Percentiles rank a stretch among this genome's conserved stretches.
phyloP scores from a whole-genome alignment of 1,140 invertebrate species.

The Bombus consobrinus region DNA sequence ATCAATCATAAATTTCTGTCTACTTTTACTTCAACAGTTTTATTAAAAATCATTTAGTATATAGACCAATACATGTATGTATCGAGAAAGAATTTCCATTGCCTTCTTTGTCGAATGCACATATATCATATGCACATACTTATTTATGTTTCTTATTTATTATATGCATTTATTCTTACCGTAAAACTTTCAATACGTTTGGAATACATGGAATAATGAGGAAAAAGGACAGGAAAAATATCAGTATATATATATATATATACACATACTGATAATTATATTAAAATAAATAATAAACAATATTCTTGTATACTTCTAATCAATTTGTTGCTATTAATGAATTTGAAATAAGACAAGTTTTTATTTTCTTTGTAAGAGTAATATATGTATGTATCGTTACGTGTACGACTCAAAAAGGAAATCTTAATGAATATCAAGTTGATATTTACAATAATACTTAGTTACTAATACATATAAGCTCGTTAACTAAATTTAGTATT shows the following conservation, averaged over 20 bases:
- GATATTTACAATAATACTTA: background rate
- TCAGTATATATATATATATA: background rate
- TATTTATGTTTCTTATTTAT: background rate
- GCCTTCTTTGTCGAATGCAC: background rate
- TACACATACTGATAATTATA: background rate
- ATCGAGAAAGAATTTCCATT: background rate
- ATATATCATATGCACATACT: background rate
- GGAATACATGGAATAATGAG: background rate
- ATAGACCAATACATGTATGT: background rate
- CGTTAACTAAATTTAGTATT: background rate
- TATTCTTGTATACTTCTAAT: background rate
- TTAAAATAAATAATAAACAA: background rate
- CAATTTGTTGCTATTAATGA: background rate
- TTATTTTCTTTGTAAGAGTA: background rate
- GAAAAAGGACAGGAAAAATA: background rate
- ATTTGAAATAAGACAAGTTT: background rate
- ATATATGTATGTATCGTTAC: background rate
- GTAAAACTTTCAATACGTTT: background rate
- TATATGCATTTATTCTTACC: background rate
- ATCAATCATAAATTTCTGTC: background rate
- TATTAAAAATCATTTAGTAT: background rate
- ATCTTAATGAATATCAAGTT: background rate
- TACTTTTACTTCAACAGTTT: background rate
- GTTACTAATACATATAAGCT: background rate
- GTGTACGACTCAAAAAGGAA: rapidly evolving